These are phyloP conservation scores for Drosophila robusta DNA, from an alignment of 2,888 invertebrate genomes.

Conservation along the genomic window DNA sequence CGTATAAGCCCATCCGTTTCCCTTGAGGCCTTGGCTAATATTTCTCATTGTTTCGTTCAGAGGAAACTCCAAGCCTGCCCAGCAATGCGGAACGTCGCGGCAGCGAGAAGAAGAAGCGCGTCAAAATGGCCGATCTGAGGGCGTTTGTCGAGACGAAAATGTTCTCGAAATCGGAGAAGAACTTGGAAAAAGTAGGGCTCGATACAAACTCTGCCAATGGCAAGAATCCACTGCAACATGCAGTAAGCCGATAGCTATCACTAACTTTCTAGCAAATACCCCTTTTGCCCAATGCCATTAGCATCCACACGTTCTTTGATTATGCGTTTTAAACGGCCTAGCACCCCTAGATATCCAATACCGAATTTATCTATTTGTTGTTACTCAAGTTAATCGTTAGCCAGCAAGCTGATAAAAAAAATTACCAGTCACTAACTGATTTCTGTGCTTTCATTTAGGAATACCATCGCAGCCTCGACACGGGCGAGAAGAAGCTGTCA, in stretches of 20 bases:
- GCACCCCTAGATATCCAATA: slow-evolving; percentile 22
- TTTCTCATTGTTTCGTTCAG: slow-evolving; percentile 69
- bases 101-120: slow-evolving; percentile 94
- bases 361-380: slow-evolving; percentile 10
- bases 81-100: slow-evolving; percentile 87
- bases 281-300: slow-evolving; percentile 8
- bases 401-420: background rate
- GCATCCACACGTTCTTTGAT: slow-evolving; percentile 39
- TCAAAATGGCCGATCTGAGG: slow-evolving; percentile 96
- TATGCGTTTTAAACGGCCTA: slow-evolving; percentile 28
- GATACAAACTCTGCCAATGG: slow-evolving; percentile 86
- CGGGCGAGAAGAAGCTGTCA: slow-evolving; percentile 90
- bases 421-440: background rate
- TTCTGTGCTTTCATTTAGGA: slow-evolving; percentile 86
- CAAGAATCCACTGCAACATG: slow-evolving; percentile 88
- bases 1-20: background rate
- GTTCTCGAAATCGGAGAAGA: slow-evolving; percentile 95
- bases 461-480: slow-evolving; percentile 92
- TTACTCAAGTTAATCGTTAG: slow-evolving; percentile 37
- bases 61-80: slow-evolving; percentile 70
- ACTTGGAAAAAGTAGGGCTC: slow-evolving; percentile 94
- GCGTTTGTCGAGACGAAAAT: slow-evolving; percentile 96
- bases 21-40: background rate
- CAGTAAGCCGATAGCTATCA: slow-evolving; percentile 86
- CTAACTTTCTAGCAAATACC: slow-evolving; percentile 30